Evolutionary conservation across 2,888 invertebrate species (phyloP).

Genomic region (Chrysopilus asiliformis): DNA sequence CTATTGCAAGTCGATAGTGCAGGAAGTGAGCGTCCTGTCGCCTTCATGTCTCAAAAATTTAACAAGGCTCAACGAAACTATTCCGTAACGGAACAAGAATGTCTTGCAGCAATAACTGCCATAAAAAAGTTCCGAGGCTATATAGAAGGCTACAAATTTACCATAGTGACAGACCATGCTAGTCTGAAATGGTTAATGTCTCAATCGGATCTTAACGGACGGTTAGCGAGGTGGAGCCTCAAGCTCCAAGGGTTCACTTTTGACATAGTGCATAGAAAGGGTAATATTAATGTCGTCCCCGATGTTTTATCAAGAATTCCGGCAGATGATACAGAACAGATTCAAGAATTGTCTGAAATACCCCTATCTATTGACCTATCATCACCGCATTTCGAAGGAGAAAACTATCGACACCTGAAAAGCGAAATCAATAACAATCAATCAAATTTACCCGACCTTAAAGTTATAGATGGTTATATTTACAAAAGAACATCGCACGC

Average conservation of each 20-base stretch:
- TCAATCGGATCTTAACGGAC: too few relatives aligned
- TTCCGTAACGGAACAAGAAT: too few relatives aligned
- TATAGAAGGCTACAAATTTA: slow-evolving; percentile 16
- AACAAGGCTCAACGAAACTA: too few relatives aligned
- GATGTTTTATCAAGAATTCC: slow-evolving; percentile 19
- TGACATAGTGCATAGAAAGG: slow-evolving; percentile 18
- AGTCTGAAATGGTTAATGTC: too few relatives aligned
- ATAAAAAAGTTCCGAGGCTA: slow-evolving; percentile 20
- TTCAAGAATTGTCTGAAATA: too few relatives aligned
- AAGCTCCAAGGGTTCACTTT: slow-evolving; percentile 16
- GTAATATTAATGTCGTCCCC: slow-evolving; percentile 18
- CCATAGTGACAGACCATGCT: slow-evolving; percentile 19
- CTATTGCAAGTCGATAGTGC: not conserved
- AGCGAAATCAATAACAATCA: not conserved
- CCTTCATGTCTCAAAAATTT: too few relatives aligned
- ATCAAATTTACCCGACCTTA: slow-evolving; percentile 8
- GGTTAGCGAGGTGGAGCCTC: too few relatives aligned
- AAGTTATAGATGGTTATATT: slow-evolving; percentile 9
- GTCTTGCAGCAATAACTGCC: too few relatives aligned
- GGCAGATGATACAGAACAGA: slow-evolving; percentile 1
- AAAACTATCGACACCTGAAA: slow-evolving; percentile 2
- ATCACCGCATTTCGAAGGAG: slow-evolving; percentile 5
- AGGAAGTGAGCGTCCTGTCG: slow-evolving; percentile 4
- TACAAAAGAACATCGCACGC: slow-evolving; percentile 9
- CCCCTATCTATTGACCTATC: not conserved